Percentiles rank a stretch among this genome's conserved stretches.
phyloP scores from a whole-genome alignment of 2,797 vertebrate species.

The Jordanella pulchra region DNA sequence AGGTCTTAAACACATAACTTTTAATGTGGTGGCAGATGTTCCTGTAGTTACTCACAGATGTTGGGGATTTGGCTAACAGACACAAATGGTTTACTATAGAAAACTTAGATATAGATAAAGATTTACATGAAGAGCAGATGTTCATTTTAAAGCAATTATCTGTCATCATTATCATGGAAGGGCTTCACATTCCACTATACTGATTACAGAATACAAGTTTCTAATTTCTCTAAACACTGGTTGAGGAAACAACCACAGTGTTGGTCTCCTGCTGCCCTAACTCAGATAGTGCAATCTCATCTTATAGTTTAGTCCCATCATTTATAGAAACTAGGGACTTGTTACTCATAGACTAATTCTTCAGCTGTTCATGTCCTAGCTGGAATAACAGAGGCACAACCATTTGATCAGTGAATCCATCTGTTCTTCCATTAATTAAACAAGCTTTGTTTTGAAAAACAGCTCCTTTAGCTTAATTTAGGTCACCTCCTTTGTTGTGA shows the following conservation, averaged over 20 bases:
- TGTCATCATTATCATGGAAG: constrained; percentile 72
- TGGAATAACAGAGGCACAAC: not conserved
- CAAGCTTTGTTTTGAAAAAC: not conserved
- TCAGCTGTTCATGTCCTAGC: not conserved
- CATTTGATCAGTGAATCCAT: constrained; percentile 4
- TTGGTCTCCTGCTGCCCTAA: constrained; percentile 48
- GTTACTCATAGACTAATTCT: not conserved
- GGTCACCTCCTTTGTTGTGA: not conserved
- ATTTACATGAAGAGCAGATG: constrained; percentile 53
- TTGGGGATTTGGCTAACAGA: constrained; percentile 25
- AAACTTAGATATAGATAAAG: constrained; percentile 31
- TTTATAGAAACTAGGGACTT: not conserved
- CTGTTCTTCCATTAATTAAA: constrained; percentile 1
- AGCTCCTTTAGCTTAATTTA: not conserved
- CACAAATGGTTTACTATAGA: constrained; percentile 25
- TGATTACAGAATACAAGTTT: constrained; percentile 70
- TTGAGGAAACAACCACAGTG: constrained; percentile 56
- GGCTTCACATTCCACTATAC: constrained; percentile 57
- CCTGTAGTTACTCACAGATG: constrained; percentile 37
- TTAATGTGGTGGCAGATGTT: constrained; percentile 61
- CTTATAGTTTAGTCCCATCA: constrained; percentile 10
- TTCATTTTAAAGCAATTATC: constrained; percentile 38
- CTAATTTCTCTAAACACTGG: constrained; percentile 66
- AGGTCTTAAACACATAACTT: constrained; percentile 40
- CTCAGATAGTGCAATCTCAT: constrained; percentile 38